Evolutionary conservation across 2,888 invertebrate species (phyloP).

Genomic region (Noctua fimbriata): DNA sequence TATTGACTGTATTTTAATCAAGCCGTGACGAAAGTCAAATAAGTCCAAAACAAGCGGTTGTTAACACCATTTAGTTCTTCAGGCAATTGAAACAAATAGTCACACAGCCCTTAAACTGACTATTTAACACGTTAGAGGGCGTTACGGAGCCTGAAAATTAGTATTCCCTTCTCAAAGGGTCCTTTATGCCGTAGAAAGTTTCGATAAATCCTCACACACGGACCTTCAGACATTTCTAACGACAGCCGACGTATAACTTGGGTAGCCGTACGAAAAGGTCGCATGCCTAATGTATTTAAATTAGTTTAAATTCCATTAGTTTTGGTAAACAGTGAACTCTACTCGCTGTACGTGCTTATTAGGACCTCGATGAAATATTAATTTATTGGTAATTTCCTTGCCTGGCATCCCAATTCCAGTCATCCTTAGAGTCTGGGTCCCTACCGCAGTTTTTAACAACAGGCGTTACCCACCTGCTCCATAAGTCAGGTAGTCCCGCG

Average conservation of each 20-base stretch:
- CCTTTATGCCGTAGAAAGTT: slow-evolving; percentile 65
- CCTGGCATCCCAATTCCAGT: too few species aligned
- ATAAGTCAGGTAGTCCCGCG: too few species aligned
- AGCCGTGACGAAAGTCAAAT: slow-evolving; percentile 9
- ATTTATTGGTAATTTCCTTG: slow-evolving; percentile 40
- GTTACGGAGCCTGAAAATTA: slow-evolving; percentile 62
- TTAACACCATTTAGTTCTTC: slow-evolving; percentile 44
- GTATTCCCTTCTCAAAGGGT: slow-evolving; percentile 66
- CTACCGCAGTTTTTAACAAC: too few species aligned
- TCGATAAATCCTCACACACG: slow-evolving; percentile 66
- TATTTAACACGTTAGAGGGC: slow-evolving; percentile 63
- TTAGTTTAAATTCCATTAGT: slow-evolving; percentile 64
- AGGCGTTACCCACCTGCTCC: too few species aligned
- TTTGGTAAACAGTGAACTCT: slow-evolving; percentile 41
- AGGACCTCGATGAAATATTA: slow-evolving; percentile 33
- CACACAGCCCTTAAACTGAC: slow-evolving; percentile 47
- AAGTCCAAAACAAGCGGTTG: slow-evolving; percentile 18
- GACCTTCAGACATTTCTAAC: slow-evolving; percentile 55
- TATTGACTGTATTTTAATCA: slow-evolving; percentile 28
- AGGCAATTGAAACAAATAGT: slow-evolving; percentile 63
- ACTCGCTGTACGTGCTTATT: slow-evolving; percentile 38
- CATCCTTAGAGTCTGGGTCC: too few species aligned
- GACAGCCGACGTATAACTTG: slow-evolving; percentile 48
- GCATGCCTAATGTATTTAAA: slow-evolving; percentile 65
- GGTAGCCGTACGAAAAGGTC: slow-evolving; percentile 60